These are phyloP conservation scores for Actinernus sp. DNA, from an alignment of 92 coral and sea anemone species.

Conservation along the genomic window DNA sequence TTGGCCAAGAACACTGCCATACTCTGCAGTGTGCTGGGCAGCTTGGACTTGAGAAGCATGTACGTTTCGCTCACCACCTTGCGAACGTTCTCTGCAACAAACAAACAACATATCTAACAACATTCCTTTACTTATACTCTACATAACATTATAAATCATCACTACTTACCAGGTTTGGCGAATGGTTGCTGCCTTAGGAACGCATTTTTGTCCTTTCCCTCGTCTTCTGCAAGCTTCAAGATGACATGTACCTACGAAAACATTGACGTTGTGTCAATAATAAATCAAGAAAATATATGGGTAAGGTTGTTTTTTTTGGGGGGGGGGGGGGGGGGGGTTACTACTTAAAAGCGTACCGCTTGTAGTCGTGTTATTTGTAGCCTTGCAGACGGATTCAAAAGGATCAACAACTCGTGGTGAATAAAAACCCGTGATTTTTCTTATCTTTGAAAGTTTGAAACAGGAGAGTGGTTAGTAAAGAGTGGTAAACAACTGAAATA, in stretches of 20 bases:
- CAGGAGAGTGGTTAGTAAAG: too few relatives aligned
- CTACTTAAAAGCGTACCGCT: too few relatives aligned
- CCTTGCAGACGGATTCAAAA: too few relatives aligned
- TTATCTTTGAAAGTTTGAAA: too few relatives aligned
- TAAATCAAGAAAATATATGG: not conserved
- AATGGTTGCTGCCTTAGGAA: slow-evolving; percentile 96
- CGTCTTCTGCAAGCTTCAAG: slow-evolving; percentile 91
- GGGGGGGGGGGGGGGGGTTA: too few relatives aligned
- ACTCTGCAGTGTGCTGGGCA: slow-evolving; percentile 95
- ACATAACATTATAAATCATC: not conserved
- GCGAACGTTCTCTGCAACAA: slow-evolving; percentile 88
- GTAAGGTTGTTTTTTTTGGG: too few relatives aligned
- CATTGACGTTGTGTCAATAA: not conserved
- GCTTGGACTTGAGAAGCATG: slow-evolving; percentile 96
- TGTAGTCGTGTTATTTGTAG: too few relatives aligned
- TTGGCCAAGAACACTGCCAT: slow-evolving; percentile 97
- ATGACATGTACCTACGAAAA: slow-evolving; percentile 78
- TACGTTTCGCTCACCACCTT: slow-evolving; percentile 98
- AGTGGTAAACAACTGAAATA: too few relatives aligned
- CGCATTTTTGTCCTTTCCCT: slow-evolving; percentile 85
- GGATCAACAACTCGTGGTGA: too few relatives aligned
- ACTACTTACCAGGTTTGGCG: slow-evolving; percentile 94
- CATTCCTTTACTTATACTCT: not conserved
- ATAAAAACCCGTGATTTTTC: too few relatives aligned
- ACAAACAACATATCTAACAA: too few relatives aligned